Evolutionary conservation across 2,888 invertebrate species (phyloP), one percentile per base, ranked within the genome.

Genomic region (Pollenia labialis): DNA sequence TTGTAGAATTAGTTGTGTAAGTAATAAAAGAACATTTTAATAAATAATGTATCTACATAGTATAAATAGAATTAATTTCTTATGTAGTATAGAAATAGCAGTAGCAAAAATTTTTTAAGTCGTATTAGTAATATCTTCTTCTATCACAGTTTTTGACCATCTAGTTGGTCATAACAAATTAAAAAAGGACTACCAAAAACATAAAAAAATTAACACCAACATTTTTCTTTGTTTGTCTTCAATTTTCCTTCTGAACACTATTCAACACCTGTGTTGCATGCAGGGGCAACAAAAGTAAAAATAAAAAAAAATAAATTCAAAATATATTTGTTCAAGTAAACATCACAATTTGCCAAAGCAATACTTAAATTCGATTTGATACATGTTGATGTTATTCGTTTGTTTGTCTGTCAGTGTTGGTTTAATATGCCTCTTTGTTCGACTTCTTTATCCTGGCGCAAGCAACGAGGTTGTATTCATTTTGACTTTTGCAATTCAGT

Each of bases 261-360:
- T 80, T 74, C 84, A 80, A 85, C 84, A 85, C 84, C 84, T 85
- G 79, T 80, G 79, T 42, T 68, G 72, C 66, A 58, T 85, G 84
- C 72, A 68, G 52, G 32, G 1, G 56, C 4, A 16, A 54, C 9
- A 69, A 68, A 74, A 50, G 14, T 4, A 12, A 69, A 58, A 46
- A 71, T 54, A 74, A 46, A 62, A 23, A 48, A 60, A 60, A n/a
- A 32, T 23, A 14, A 11, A 79, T 82, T 64, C 66, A 64, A 74
- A 81, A 66, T 72, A 62, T 56, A 69, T 54, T 60, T 82, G 75
- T 81, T 69, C 44, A 16, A 80, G 80, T 58, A 80, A 86, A 86
- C 76, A 83, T 80, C 83, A 84, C 81, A 77, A 87, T 87, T 87
- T 84, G 81, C 76, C 81, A 84, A 81, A 83, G 86, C 76, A 87